Evolutionary conservation across 2,113 vertebrate genomes (phyloP), one percentile per base, ranked within the genome.

Genomic region (Oxygymnocypris stewartii): DNA sequence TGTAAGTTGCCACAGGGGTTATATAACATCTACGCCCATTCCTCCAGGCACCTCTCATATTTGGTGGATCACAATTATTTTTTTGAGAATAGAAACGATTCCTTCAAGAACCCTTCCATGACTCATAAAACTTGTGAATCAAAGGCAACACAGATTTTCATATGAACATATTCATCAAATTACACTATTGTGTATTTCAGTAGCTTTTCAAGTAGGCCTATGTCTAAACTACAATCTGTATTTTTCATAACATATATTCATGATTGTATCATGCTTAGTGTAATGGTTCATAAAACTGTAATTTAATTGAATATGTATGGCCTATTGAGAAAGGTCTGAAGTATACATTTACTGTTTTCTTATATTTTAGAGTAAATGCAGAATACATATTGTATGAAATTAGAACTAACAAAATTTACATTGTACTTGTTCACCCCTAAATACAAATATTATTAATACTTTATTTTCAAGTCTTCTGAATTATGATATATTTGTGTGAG

Each of bases 1-100:
- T 74, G 40, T 49, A 82, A 25, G 54, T 75, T 88, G 85, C 80
- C 81, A 82, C 75, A 31, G 28, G 81, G 85, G 80, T 69, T 57
- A 73, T 74, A 76, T 73, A 73, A 84, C 85, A 83, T 84, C 84
- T 83, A 14, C 25, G 3, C 61, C 59, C 63, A 80, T 80, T 61
- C 18, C 31, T 35, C 61, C 75, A 47, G 63, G 76, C 54, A 65
- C 83, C 75, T 51, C 51, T 51, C 54, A n/a, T 82, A 47, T 81
- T 37, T 63, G 59, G 14, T 44, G 59, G n/a, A 81, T 81, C 59
- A 81, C 59, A 81, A 44, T 65, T 57, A 16, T 10, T 42, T 80
- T 20, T 63, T 82, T 67, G 13, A 67, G 37, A 80, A 65, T 44
- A 47, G 40, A 81, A 42, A 65, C 1, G 4, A 25, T 25, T 67